Conservation (phyloP, 2,113 vertebrate genomes). For the Tragelaphus scriptus region DNA sequence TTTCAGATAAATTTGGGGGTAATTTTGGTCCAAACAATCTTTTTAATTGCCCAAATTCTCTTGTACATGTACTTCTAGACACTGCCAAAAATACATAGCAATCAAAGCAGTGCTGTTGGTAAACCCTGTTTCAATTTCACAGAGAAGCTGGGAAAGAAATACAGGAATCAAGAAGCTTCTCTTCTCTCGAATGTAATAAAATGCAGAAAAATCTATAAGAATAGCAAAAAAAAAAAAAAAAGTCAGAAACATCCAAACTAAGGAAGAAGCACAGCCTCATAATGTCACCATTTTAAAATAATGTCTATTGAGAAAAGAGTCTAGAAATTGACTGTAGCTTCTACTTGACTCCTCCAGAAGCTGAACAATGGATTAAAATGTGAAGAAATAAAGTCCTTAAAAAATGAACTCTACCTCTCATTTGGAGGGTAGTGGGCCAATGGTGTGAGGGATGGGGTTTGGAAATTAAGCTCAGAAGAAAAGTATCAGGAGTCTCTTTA, state of each 20-base stretch:
- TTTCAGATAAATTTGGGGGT: slow-evolving; percentile 8
- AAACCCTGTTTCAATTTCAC: neutral
- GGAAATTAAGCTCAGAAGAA: neutral
- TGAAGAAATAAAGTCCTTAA: neutral
- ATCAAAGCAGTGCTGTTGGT: neutral
- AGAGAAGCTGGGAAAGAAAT: neutral
- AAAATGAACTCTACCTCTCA: neutral
- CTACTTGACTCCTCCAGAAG: neutral
- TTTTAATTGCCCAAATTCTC: slow-evolving; percentile 25
- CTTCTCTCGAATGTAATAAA: neutral
- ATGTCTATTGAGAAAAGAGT: neutral
- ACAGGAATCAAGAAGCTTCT: neutral
- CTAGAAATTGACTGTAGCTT: neutral
- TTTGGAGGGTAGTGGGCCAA: neutral
- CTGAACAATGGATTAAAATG: neutral
- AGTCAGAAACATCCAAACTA: neutral
- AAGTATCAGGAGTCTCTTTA: neutral
- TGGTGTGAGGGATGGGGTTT: neutral
- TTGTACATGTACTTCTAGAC: neutral
- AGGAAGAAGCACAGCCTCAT: neutral
- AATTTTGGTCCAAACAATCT: slow-evolving; percentile 31
- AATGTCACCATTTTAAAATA: neutral
- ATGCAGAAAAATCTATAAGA: neutral
- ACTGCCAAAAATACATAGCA: neutral
- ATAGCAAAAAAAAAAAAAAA: neutral